phyloP scores from a whole-genome alignment of 2,888 invertebrate genomes.

The Tetranychus piercei region DNA sequence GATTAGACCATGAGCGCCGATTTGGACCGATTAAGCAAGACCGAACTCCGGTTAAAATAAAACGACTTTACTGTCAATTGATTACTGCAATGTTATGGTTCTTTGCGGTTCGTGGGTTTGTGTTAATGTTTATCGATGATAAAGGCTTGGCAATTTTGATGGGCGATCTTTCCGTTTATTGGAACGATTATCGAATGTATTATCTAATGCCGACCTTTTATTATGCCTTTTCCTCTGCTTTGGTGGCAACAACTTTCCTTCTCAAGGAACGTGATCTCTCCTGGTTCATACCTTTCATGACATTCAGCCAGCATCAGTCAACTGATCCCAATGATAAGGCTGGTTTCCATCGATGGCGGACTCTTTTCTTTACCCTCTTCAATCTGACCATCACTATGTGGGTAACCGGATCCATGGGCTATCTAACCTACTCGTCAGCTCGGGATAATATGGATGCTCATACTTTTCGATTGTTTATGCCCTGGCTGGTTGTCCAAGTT shows the following conservation, averaged over 20 bases:
- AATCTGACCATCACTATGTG: constrained; percentile 13
- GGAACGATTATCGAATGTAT: constrained; percentile 24
- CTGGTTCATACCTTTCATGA: constrained; percentile 23
- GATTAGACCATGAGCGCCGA: constrained; percentile 19
- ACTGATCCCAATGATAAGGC: neutral
- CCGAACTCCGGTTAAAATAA: constrained; percentile 16
- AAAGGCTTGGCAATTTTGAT: constrained; percentile 19
- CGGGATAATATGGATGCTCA: constrained; percentile 20
- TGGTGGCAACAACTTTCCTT: constrained; percentile 20
- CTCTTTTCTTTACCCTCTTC: constrained; percentile 14
- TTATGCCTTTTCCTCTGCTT: constrained; percentile 20
- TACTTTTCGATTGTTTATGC: constrained; percentile 18
- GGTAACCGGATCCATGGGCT: constrained; percentile 16
- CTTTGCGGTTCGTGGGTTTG: constrained; percentile 20
- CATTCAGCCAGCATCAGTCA: constrained; percentile 20
- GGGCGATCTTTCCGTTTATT: constrained; percentile 21
- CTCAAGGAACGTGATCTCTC: constrained; percentile 20
- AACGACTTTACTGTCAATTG: constrained; percentile 21
- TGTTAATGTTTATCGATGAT: constrained; percentile 22
- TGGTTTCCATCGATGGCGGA: constrained; percentile 11
- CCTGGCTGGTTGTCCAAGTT: constrained; percentile 20
- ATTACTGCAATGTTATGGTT: constrained; percentile 23
- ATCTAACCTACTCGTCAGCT: constrained; percentile 17
- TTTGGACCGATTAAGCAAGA: constrained; percentile 22
- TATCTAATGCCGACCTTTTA: constrained; percentile 23